A percentile compares a stretch with the other conserved stretches of the same genome.
Evolutionary conservation across 2,888 invertebrate species (phyloP).

Genomic region (Rosalia funebris): DNA sequence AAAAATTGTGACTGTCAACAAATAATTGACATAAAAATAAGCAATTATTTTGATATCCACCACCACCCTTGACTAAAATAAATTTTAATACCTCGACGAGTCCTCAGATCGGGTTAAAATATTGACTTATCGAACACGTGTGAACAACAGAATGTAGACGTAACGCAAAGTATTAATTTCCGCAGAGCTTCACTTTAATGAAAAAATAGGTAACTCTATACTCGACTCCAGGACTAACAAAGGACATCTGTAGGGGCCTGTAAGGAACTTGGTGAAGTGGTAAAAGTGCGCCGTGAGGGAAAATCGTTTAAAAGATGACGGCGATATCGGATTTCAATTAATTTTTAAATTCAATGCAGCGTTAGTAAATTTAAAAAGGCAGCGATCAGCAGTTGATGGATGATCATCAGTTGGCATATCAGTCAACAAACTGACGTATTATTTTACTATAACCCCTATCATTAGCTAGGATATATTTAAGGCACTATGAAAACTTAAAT

Average conservation of each 20-base stretch:
- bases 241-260: conserved; percentile 23
- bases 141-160: too few relatives aligned
- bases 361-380: conserved; percentile 10
- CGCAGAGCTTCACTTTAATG: conserved; percentile 23
- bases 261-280: conserved; percentile 21
- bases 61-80: too few relatives aligned
- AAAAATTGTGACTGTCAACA: too few relatives aligned
- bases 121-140: too few relatives aligned
- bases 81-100: too few relatives aligned
- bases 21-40: too few relatives aligned
- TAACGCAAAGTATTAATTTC: conserved; percentile 17
- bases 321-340: conserved; percentile 26
- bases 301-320: conserved; percentile 35
- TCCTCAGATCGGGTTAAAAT: too few relatives aligned
- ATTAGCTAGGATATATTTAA: too few relatives aligned
- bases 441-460: too few relatives aligned
- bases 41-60: too few relatives aligned
- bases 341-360: conserved; percentile 5
- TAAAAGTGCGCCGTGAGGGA: conserved; percentile 26
- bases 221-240: conserved; percentile 16
- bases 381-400: conserved; percentile 6
- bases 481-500: too few relatives aligned
- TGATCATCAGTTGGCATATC: not conserved
- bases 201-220: conserved; percentile 19
- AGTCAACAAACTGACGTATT: too few relatives aligned